Percentiles rank a stretch among this genome's conserved stretches.
Conservation (phyloP, 2,888 invertebrate genomes). For the Adelphocoris suturalis region DNA sequence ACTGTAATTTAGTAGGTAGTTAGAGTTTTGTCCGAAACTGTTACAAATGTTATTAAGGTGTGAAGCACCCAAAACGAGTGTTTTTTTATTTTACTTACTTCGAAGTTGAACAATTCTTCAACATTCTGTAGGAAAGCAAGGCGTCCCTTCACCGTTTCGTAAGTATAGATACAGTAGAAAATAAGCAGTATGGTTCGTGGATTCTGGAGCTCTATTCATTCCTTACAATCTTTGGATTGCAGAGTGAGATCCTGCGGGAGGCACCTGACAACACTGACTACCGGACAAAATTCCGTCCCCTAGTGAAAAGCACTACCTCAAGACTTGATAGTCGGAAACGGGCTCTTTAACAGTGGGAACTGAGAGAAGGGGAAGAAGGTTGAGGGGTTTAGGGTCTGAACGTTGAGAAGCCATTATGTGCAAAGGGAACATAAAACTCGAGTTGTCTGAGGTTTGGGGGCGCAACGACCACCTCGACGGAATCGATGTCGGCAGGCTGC, state of each 20-base stretch:
- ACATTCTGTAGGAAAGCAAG: too few species aligned
- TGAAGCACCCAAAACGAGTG: too few species aligned
- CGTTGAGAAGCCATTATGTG: slow-evolving; percentile 10
- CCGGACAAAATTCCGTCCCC: too few species aligned
- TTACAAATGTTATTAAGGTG: too few species aligned
- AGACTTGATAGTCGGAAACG: slow-evolving; percentile 13
- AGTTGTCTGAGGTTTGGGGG: slow-evolving; percentile 22
- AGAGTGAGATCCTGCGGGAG: not conserved
- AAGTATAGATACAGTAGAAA: too few species aligned
- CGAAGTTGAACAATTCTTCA: too few species aligned
- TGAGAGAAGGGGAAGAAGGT: not conserved
- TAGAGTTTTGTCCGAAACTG: too few species aligned
- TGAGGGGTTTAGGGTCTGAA: not conserved
- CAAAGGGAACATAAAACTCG: slow-evolving; percentile 34
- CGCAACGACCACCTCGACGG: not conserved
- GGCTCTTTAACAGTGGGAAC: not conserved
- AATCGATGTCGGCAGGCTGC: not conserved
- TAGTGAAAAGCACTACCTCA: not conserved
- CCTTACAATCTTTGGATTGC: not conserved
- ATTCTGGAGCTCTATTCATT: not conserved
- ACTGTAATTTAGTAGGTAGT: too few species aligned
- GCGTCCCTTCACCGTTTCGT: too few species aligned
- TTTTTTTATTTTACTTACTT: too few species aligned
- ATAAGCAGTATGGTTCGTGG: too few species aligned
- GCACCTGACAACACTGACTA: too few species aligned